phyloP scores from a whole-genome alignment of 2,797 vertebrate genomes.

The Loriculus beryllinus region DNA sequence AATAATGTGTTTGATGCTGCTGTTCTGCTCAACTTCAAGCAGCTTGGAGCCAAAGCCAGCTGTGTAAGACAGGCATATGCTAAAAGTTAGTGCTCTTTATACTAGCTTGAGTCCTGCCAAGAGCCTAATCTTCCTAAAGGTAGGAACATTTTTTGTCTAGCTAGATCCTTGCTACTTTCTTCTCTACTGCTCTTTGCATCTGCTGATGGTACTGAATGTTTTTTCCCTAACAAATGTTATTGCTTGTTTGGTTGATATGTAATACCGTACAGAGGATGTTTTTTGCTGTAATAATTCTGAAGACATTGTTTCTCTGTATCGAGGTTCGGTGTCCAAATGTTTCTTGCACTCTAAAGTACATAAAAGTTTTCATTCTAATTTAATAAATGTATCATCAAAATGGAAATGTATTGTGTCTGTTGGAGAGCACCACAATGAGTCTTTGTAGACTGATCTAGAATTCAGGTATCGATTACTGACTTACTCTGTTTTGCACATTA shows the following conservation, averaged over 20 bases:
- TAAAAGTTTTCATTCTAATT: conserved; percentile 73
- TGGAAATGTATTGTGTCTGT: conserved; percentile 19
- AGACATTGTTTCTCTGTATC: conserved; percentile 59
- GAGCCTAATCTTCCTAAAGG: conserved; percentile 12
- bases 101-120: conserved; percentile 35
- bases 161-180: conserved; percentile 60
- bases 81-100: conserved; percentile 35
- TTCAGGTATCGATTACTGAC: background rate
- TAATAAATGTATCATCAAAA: conserved; percentile 73
- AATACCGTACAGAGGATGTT: conserved; percentile 54
- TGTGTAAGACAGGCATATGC: conserved; percentile 4
- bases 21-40: conserved; percentile 23
- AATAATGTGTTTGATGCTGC: conserved; percentile 18
- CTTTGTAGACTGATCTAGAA: background rate
- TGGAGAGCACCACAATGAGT: background rate
- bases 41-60: conserved; percentile 40
- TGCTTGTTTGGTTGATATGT: conserved; percentile 59
- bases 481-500: background rate
- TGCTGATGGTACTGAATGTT: conserved; percentile 62
- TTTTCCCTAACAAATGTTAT: conserved; percentile 18
- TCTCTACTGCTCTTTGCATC: conserved; percentile 51
- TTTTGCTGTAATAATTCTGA: conserved; percentile 65
- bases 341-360: conserved; percentile 71
- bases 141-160: conserved; percentile 60
- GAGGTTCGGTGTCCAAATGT: conserved; percentile 53